Percentiles rank a stretch among this genome's conserved stretches.
Evolutionary conservation across 2,113 vertebrate species (phyloP).

Genomic region (Orthonyx spaldingii): DNA sequence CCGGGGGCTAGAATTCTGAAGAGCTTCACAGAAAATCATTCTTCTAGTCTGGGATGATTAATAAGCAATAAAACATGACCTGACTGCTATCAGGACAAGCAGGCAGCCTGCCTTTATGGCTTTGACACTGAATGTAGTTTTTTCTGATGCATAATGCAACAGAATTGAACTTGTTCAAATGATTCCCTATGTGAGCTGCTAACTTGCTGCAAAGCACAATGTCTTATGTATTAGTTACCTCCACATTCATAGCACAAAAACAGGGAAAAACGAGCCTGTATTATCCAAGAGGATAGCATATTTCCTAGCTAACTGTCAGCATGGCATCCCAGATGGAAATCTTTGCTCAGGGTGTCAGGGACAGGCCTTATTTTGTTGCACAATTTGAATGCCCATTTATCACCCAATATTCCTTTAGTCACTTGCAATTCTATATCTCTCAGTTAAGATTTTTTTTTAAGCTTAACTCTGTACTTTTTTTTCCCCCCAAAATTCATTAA

Average conservation of each 20-base stretch:
- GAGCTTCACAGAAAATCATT: not conserved
- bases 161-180: not conserved
- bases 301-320: not conserved
- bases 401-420: not conserved
- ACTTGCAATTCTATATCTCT: not conserved
- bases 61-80: not conserved
- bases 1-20: not conserved
- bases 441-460: not conserved
- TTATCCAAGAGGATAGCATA: not conserved
- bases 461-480: not conserved
- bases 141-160: constrained; percentile 12
- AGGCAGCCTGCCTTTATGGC: not conserved
- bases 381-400: not conserved
- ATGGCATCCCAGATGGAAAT: not conserved
- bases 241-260: not conserved
- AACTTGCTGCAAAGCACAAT: not conserved
- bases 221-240: not conserved
- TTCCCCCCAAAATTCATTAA: not conserved
- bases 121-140: not conserved
- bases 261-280: not conserved
- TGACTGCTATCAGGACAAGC: not conserved
- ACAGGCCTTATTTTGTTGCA: not conserved
- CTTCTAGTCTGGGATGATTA: not conserved
- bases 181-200: not conserved
- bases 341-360: not conserved